Percentiles rank a stretch among this genome's conserved stretches.
Conservation (phyloP, 2,113 vertebrate genomes). For the Copsychus sechellarum region DNA sequence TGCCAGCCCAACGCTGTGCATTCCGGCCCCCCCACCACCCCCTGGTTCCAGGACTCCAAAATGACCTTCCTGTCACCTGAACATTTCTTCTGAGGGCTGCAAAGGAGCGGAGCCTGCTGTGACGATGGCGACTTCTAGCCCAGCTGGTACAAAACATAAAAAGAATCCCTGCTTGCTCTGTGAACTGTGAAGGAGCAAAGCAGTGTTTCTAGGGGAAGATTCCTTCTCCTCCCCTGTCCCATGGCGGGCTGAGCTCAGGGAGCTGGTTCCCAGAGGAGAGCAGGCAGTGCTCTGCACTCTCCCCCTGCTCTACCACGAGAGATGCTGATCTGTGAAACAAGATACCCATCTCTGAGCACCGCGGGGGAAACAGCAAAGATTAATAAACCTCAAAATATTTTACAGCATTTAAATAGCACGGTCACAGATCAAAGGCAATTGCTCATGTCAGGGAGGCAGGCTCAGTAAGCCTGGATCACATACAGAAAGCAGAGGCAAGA, state of each 20-base stretch:
- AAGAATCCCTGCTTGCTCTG: neutral
- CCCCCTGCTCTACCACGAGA: neutral
- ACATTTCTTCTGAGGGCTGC: neutral
- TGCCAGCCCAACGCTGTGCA: neutral
- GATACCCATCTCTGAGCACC: neutral
- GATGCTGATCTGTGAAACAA: conserved; percentile 2
- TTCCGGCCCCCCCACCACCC: neutral
- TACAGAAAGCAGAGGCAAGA: conserved; percentile 20
- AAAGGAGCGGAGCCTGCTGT: neutral
- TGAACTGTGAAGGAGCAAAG: neutral
- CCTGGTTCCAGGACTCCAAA: neutral
- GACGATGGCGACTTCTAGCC: neutral
- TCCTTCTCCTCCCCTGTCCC: neutral
- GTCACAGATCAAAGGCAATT: conserved; percentile 22
- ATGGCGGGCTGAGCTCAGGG: accelerated
- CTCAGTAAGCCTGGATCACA: neutral
- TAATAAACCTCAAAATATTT: conserved; percentile 28
- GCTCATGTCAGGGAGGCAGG: neutral
- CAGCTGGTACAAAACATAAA: neutral
- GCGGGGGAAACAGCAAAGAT: neutral
- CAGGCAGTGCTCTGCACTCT: neutral
- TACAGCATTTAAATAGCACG: conserved; percentile 16
- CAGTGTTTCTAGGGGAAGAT: neutral
- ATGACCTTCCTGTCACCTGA: neutral
- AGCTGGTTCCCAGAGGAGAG: neutral